Percentiles rank a stretch among this genome's conserved stretches.
phyloP scores from a whole-genome alignment of 2,888 invertebrate species.

The Eumacrocentrus americanus region DNA sequence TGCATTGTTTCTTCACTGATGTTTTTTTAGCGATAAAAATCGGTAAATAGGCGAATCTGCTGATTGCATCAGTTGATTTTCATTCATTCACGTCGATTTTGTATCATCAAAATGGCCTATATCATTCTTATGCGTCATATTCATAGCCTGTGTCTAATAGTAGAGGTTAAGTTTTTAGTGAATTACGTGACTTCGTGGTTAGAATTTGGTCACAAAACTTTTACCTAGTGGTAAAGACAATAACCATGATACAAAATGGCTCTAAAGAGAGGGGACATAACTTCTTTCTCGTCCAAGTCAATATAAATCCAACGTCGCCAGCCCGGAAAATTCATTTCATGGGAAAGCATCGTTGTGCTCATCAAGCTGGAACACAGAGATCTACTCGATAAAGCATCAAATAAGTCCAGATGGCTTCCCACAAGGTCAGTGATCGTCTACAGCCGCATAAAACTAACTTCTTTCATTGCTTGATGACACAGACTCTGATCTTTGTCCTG shows the following conservation, averaged over 20 bases:
- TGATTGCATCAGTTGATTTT: neutral
- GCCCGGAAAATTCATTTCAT: constrained; percentile 49
- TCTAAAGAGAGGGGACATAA: neutral
- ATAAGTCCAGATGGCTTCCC: constrained; percentile 37
- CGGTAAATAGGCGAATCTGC: neutral
- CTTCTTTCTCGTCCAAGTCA: constrained; percentile 42
- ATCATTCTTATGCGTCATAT: too few relatives aligned
- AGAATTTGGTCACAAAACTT: neutral
- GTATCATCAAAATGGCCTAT: too few relatives aligned
- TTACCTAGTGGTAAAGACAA: neutral
- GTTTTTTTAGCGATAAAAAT: neutral
- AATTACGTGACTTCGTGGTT: constrained; percentile 12
- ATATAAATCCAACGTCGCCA: constrained; percentile 53
- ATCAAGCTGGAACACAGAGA: constrained; percentile 18
- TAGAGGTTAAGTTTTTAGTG: too few relatives aligned
- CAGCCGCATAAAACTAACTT: neutral
- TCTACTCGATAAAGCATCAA: constrained; percentile 21
- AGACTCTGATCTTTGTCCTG: neutral
- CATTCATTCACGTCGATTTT: constrained; percentile 5
- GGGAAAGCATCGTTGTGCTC: constrained; percentile 41
- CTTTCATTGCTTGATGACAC: neutral
- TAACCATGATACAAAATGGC: neutral
- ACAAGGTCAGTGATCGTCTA: constrained; percentile 34
- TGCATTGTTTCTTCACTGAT: constrained; percentile 11
- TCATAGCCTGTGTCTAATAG: too few relatives aligned